phyloP scores from a whole-genome alignment of 2,113 vertebrate genomes.

The Ardeotis arabs region DNA sequence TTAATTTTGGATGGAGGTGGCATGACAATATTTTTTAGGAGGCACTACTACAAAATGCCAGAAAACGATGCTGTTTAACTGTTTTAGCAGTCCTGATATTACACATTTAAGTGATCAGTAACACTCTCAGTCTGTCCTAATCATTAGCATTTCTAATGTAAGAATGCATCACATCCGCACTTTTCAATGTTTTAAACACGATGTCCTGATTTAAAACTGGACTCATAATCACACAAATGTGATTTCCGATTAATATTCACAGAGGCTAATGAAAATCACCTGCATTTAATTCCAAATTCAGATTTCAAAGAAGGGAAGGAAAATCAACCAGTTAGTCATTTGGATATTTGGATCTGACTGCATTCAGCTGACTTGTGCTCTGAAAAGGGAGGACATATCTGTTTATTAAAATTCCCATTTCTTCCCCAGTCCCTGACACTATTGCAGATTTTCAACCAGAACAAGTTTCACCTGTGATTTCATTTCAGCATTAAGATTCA shows the following conservation, averaged over 20 bases:
- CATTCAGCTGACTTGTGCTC: background rate
- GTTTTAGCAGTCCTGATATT: slow-evolving; percentile 46
- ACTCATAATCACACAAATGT: background rate
- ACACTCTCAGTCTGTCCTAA: slow-evolving; percentile 2
- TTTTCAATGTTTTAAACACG: background rate
- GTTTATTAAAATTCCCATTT: background rate
- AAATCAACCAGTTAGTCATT: background rate
- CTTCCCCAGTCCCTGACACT: background rate
- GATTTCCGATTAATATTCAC: background rate
- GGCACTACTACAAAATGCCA: slow-evolving; percentile 57
- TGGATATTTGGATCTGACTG: background rate
- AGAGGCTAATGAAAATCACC: background rate
- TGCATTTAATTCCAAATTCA: background rate
- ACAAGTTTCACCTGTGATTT: background rate
- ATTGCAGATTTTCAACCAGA: background rate
- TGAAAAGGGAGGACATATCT: background rate
- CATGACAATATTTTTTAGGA: slow-evolving; percentile 69
- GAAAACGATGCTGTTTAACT: slow-evolving; percentile 4
- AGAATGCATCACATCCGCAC: background rate
- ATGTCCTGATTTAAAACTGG: background rate
- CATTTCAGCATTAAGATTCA: background rate
- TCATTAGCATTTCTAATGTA: slow-evolving; percentile 40
- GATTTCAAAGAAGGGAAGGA: background rate
- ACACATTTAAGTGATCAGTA: slow-evolving; percentile 24
- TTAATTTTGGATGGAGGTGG: slow-evolving; percentile 56